Evolutionary conservation across 1,140 invertebrate genomes (phyloP).

Genomic region (Drosophila suzukii): DNA sequence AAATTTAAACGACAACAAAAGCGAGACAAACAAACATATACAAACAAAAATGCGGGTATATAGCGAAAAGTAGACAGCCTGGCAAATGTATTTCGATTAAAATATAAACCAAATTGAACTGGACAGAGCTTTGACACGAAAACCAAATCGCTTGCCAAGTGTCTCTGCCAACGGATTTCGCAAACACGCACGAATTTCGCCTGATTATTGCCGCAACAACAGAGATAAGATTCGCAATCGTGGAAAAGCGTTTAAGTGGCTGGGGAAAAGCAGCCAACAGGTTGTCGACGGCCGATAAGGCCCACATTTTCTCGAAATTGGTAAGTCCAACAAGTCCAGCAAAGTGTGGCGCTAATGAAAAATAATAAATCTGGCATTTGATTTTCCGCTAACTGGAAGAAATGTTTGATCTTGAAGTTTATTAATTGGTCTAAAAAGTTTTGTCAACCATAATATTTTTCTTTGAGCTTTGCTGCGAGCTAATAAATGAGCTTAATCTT

Average conservation of each 20-base stretch:
- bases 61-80: constrained; percentile 63
- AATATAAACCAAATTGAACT: constrained; percentile 77
- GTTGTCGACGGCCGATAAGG: constrained; percentile 41
- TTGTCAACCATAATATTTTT: constrained; percentile 12
- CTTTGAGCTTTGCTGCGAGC: not conserved
- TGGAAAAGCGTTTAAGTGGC: constrained; percentile 24
- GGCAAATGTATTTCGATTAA: constrained; percentile 78
- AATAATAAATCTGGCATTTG: not conserved
- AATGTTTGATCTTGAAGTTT: constrained; percentile 9
- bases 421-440: constrained; percentile 12
- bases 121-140: constrained; percentile 74
- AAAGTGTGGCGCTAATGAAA: not conserved
- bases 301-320: constrained; percentile 26
- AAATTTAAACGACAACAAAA: constrained; percentile 72
- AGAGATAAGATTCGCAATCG: constrained; percentile 34
- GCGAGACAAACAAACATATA: constrained; percentile 34
- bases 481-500: not conserved
- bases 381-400: not conserved
- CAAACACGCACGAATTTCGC: constrained; percentile 1
- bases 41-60: constrained; percentile 32
- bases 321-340: constrained; percentile 31
- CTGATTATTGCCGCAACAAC: constrained; percentile 15
- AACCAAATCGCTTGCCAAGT: constrained; percentile 67
- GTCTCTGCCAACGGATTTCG: constrained; percentile 41
- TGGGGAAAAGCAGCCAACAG: constrained; percentile 47